Base-by-base conservation (phyloP, 2,113 vertebrate species). In the Aptenodytes forsteri region DNA sequence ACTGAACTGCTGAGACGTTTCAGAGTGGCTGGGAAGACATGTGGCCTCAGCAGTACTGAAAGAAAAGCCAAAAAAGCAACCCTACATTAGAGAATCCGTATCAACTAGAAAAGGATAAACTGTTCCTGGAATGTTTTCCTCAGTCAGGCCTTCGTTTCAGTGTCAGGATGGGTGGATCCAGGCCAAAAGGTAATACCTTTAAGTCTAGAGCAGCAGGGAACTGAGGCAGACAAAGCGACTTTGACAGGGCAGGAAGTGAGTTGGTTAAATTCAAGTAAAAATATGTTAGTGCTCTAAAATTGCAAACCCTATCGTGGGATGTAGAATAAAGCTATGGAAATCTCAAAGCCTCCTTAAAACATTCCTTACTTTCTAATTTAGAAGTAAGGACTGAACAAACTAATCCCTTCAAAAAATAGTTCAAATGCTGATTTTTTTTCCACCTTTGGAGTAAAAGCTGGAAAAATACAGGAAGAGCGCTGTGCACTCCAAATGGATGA, bases 361-460 rank as follows among this genome's bases (percentile, higher is more conserved):
- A 4, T 32, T 70, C 58, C 70, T 83, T 70, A 54, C 20, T 87
- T 89, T 80, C 36, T 61, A 87, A 85, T 61, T 76, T 70, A 76
- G 27, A 87, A 78, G 54, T 38, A 82, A 71, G 25, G 30, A 52
- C 46, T 40, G 58, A 96, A 93, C 14, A 69, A 91, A 87, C 10
- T n/a, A 89, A 95, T 72, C 17, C 22, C 17, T 69, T 54, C 6
- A 87, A 79, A 89, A 91, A 71, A 23, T 13, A 34, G 40, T 66
- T 93, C 66, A 96, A 87, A 92, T 50, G 34, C 54, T 69, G 25
- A 9, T 27, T 65, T 76, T 86, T 58, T 61, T 83, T 54, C 70
- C 52, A 79, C 72, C 52, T 95, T 89, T 80, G 73, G 72, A 96
- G 77, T 83, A 75, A 91, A 94, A 83, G 58, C 62, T 83, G 81